Conservation (phyloP, 2,888 invertebrate species). For the Teleogryllus oceanicus region DNA sequence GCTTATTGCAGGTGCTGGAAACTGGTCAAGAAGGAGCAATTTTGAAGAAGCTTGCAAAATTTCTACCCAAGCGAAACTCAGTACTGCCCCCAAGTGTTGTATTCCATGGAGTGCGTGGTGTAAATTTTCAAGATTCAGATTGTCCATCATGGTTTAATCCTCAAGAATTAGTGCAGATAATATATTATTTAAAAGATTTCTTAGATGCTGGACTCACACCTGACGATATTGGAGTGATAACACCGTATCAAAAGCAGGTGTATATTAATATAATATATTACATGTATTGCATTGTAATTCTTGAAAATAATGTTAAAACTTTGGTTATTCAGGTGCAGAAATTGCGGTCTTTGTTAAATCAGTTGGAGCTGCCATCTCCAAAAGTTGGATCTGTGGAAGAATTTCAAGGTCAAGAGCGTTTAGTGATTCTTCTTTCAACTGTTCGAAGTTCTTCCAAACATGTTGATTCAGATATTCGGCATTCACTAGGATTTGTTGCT, state of each 20-base stretch:
- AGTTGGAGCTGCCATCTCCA: slow-evolving; percentile 52
- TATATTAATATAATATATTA: not conserved
- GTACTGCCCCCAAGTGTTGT: slow-evolving; percentile 54
- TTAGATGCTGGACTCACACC: slow-evolving; percentile 61
- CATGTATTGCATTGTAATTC: not conserved
- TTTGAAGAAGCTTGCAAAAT: slow-evolving; percentile 35
- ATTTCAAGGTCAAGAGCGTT: slow-evolving; percentile 78
- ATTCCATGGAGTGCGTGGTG: slow-evolving; percentile 68
- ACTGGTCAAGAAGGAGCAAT: not conserved
- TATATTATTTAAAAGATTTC: slow-evolving; percentile 62
- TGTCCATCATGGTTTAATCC: slow-evolving; percentile 89
- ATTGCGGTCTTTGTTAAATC: slow-evolving; percentile 56
- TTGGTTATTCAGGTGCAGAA: slow-evolving; percentile 56
- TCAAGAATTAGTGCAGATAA: slow-evolving; percentile 68
- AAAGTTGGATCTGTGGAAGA: slow-evolving; percentile 81
- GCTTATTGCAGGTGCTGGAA: not conserved
- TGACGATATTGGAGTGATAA: slow-evolving; percentile 82
- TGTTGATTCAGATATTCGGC: slow-evolving; percentile 44
- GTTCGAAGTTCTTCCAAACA: slow-evolving; percentile 51
- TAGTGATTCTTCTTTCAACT: slow-evolving; percentile 70
- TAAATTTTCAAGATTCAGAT: slow-evolving; percentile 60
- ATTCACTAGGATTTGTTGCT: slow-evolving; percentile 67
- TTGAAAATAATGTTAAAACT: not conserved
- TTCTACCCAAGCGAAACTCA: slow-evolving; percentile 45
- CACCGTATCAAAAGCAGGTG: slow-evolving; percentile 90